Base-by-base conservation (phyloP, 2,888 invertebrate genomes). In the Leptura quadrifasciata region DNA sequence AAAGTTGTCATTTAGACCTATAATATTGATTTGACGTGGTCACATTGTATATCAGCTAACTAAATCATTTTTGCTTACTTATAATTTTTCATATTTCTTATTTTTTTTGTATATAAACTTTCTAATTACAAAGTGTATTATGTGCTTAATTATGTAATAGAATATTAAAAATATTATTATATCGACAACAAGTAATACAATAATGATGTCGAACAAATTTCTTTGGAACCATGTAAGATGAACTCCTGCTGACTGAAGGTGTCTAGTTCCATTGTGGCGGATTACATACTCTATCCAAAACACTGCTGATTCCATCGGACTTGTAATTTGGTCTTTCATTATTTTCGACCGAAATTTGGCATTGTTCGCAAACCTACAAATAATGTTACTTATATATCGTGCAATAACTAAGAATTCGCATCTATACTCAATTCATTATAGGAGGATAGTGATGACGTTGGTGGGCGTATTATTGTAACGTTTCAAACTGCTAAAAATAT, bases 81-180 rank as follows among this genome's bases (percentile, higher is more conserved):
- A n/a, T n/a, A 65, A 65, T 10, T 8, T 76, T 5, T 64, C 35
- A 55, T 76, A 76, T 57, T 73, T 70, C n/a, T 21, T 58, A 31
- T 31, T 65, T 12, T 9, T 54, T 55, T 63, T 70, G n/a, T 54
- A 21, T 21, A 20, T 57, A 47, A 47, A 1, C 1, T n/a, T n/a
- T 47, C 6, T 47, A 5, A n/a, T 47, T 2, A 67, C 1, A 1
- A n/a, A 47, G 47, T 77, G 74, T 54, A 78, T 63, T 61, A 80
- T 77, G 61, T 79, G 80, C 57, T 79, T 80, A 67, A 80, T 52
- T 20, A 80, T 77, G 52, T 75, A 79, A 61, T 78, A 80, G 39
- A 80, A 80, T 67, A 80, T 72, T 57, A 78, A 31, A 67, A 80
- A 80, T 31, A 80, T n/a, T 10, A 71, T 47, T 35, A 80, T 52